A percentile compares a stretch with the other conserved stretches of the same genome.
Conservation (phyloP, 2,888 invertebrate genomes). For the Agriopis aurantiaria region DNA sequence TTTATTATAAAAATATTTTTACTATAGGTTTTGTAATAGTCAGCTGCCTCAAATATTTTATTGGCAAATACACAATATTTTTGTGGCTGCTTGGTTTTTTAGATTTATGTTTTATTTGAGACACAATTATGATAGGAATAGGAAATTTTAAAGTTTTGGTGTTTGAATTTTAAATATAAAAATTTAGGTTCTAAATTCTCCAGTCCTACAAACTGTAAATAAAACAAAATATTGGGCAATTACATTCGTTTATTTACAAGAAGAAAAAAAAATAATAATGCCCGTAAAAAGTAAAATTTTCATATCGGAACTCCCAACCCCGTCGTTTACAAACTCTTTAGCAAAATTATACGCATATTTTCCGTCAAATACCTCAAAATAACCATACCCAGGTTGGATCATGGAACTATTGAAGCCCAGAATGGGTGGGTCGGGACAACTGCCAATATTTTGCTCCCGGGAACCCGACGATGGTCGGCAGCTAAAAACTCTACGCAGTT, state of each 20-base stretch:
- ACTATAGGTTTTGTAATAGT: not conserved
- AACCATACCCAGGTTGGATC: constrained; percentile 14
- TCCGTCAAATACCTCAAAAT: constrained; percentile 15
- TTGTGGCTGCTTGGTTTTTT: no score
- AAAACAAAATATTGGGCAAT: no score
- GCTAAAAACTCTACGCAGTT: constrained; percentile 69
- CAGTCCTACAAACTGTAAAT: no score
- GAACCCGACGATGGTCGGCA: constrained; percentile 52
- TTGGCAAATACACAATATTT: not conserved
- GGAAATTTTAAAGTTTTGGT: no score
- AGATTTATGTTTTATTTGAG: no score
- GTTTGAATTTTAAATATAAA: no score
- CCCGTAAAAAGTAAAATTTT: not conserved
- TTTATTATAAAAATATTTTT: not conserved
- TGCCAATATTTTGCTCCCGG: constrained; percentile 35
- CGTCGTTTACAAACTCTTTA: not conserved
- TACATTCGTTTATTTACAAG: no score
- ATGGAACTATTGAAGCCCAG: constrained; percentile 27
- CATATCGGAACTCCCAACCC: not conserved
- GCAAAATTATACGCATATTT: constrained; percentile 10
- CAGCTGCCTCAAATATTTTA: constrained; percentile 11
- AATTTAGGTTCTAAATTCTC: no score
- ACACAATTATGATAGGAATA: no score
- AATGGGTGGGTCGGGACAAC: constrained; percentile 30
- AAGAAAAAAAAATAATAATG: not conserved